phyloP scores from a whole-genome alignment of 2,888 invertebrate genomes.

The Microctonus hyperodae region DNA sequence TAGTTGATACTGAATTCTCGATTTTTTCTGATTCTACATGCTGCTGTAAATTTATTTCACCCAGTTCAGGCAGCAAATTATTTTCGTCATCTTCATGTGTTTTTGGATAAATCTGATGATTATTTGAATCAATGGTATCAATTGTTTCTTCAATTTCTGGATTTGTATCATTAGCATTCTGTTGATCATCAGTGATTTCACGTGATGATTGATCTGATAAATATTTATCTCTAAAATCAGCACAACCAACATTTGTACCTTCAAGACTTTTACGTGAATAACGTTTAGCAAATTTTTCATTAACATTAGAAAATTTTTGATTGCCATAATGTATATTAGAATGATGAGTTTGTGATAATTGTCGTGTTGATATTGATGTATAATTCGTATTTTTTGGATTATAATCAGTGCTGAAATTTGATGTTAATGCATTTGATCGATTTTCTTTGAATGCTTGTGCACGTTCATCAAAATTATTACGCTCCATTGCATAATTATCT shows the following conservation, averaged over 20 bases:
- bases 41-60: neutral
- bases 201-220: neutral
- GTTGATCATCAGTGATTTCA: constrained; percentile 3
- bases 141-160: neutral
- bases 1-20: neutral
- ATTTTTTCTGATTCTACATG: neutral
- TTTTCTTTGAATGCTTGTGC: constrained; percentile 13
- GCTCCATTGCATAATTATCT: neutral
- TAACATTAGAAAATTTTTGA: constrained; percentile 25
- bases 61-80: neutral
- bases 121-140: neutral
- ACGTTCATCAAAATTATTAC: neutral
- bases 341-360: constrained; percentile 22
- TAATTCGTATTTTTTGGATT: neutral
- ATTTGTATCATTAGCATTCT: neutral
- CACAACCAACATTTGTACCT: constrained; percentile 46
- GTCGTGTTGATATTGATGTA: neutral
- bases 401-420: neutral
- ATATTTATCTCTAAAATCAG: constrained; percentile 11
- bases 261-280: constrained; percentile 46
- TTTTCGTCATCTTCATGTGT: neutral
- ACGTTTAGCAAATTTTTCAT: constrained; percentile 40
- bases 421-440: neutral
- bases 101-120: neutral
- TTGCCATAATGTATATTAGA: constrained; percentile 35